A percentile compares a stretch with the other conserved stretches of the same genome.
These are phyloP conservation scores for Aromia moschata DNA, from an alignment of 2,888 invertebrate genomes.

Conservation along the genomic window DNA sequence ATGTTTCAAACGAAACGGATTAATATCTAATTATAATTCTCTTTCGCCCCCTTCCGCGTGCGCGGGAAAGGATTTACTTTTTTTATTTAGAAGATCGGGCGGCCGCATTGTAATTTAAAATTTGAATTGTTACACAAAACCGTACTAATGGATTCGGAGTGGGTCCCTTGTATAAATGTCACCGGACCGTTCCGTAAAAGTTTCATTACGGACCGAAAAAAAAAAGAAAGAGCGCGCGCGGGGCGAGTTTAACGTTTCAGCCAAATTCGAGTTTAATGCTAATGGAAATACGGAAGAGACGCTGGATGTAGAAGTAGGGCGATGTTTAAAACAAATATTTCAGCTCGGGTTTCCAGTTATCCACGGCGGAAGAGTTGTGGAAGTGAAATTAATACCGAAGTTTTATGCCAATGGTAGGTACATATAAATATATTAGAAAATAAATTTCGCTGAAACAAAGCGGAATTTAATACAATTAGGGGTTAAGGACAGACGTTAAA, in stretches of 20 bases:
- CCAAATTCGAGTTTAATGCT: not conserved
- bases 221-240: not conserved
- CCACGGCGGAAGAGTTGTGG: too few relatives aligned
- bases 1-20: too few relatives aligned
- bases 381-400: too few relatives aligned
- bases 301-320: too few relatives aligned
- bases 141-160: slow-evolving; percentile 13
- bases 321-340: too few relatives aligned
- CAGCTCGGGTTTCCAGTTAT: too few relatives aligned
- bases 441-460: too few relatives aligned
- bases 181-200: slow-evolving; percentile 4
- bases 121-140: slow-evolving; percentile 16
- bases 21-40: too few relatives aligned
- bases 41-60: not conserved
- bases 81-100: not conserved
- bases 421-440: too few relatives aligned
- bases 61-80: not conserved
- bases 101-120: slow-evolving; percentile 10
- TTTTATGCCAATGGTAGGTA: too few relatives aligned
- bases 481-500: too few relatives aligned
- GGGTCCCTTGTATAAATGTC: slow-evolving; percentile 14
- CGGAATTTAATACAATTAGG: too few relatives aligned
- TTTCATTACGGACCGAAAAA: slow-evolving; percentile 1
- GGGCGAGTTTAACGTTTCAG: not conserved
- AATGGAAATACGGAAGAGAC: not conserved